A percentile compares a stretch with the other conserved stretches of the same genome.
Evolutionary conservation across 2,113 vertebrate species (phyloP).

Genomic region (Steatornis caripensis): DNA sequence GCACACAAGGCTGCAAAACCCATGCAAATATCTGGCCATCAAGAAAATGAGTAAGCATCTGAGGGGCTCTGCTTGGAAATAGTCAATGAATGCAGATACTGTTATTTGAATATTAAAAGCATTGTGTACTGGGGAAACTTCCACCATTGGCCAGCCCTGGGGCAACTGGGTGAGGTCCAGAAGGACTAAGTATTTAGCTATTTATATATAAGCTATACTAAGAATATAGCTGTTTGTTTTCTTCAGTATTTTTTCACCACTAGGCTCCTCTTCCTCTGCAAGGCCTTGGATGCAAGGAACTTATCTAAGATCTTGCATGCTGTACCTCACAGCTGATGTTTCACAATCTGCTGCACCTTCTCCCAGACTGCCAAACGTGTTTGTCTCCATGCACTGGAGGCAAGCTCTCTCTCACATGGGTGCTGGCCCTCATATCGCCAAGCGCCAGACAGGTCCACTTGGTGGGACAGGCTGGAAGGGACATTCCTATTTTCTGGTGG

Average conservation of each 20-base stretch:
- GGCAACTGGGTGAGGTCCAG: background rate
- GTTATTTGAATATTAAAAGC: background rate
- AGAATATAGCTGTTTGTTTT: background rate
- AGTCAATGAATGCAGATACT: background rate
- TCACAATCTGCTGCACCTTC: background rate
- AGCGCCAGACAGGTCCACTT: background rate
- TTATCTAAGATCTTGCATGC: background rate
- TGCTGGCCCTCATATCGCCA: accelerated
- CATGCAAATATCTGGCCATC: background rate
- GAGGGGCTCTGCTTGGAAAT: background rate
- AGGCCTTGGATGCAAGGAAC: background rate
- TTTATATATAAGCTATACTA: no score
- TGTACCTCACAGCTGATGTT: background rate
- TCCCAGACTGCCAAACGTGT: background rate
- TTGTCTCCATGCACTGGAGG: background rate
- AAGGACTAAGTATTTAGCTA: background rate
- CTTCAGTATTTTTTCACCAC: background rate
- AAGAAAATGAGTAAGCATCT: background rate
- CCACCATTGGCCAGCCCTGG: background rate
- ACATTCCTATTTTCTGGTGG: background rate
- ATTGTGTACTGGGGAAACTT: background rate
- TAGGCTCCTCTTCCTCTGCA: background rate
- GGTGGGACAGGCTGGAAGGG: background rate
- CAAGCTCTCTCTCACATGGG: background rate
- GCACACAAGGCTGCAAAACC: background rate